Evolutionary conservation across 2,797 vertebrate genomes (phyloP).

Genomic region (Microctenopoma lineatum): DNA sequence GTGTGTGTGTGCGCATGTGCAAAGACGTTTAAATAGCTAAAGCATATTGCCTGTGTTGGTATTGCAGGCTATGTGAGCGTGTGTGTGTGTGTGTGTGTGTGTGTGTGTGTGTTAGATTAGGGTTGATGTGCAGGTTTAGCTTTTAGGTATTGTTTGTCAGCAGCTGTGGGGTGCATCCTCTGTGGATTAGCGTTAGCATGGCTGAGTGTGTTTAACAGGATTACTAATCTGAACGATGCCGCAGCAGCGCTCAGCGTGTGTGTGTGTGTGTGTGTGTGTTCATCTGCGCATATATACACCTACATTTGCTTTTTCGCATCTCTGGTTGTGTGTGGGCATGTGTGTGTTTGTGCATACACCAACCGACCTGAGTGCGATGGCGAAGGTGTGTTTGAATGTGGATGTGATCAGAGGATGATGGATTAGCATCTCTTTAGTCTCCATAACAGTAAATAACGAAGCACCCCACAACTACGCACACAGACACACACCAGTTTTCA

Average conservation of each 20-base stretch:
- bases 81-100: neutral
- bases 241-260: conserved; percentile 5
- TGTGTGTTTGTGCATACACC: too few relatives aligned
- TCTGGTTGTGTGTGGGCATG: conserved; percentile 4
- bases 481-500: conserved; percentile 18
- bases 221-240: conserved; percentile 68
- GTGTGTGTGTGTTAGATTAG: neutral
- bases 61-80: neutral
- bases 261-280: conserved; percentile 2
- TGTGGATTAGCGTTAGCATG: conserved; percentile 68
- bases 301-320: conserved; percentile 7
- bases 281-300: neutral
- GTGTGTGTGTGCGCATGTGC: neutral
- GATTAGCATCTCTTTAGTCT: conserved; percentile 35
- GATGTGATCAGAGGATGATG: conserved; percentile 8
- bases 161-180: conserved; percentile 53
- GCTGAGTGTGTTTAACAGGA: conserved; percentile 73
- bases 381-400: conserved; percentile 5
- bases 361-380: neutral
- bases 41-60: neutral
- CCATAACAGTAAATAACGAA: conserved; percentile 36
- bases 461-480: conserved; percentile 17
- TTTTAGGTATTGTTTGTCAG: conserved; percentile 50
- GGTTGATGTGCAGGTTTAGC: conserved; percentile 32
- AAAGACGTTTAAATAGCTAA: neutral